Conservation (phyloP, 2,888 invertebrate species). For the Drosophila anceps region DNA sequence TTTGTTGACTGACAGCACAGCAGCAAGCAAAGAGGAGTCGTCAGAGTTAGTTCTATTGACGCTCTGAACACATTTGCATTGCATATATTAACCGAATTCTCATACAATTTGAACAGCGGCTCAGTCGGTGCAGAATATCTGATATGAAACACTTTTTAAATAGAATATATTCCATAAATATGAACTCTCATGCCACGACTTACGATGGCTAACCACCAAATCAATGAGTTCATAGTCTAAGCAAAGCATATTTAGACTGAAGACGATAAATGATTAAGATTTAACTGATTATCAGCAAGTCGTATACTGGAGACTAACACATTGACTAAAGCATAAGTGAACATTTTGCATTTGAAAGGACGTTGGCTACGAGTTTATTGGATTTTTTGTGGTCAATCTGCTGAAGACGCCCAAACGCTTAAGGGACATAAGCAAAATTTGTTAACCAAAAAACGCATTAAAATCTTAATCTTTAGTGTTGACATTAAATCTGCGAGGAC, state of each 20-base stretch:
- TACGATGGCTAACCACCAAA: too few relatives aligned
- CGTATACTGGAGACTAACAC: neutral
- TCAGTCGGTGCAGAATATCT: neutral
- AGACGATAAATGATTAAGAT: neutral
- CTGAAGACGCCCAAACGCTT: neutral
- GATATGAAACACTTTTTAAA: neutral
- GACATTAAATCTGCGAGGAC: conserved; percentile 69
- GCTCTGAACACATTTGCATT: conserved; percentile 40
- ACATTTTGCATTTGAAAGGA: neutral
- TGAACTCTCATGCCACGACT: neutral
- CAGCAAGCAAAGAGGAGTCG: conserved; percentile 4
- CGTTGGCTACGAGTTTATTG: neutral
- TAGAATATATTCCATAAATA: neutral
- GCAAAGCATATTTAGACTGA: neutral
- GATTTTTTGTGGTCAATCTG: neutral
- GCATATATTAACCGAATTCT: conserved; percentile 37
- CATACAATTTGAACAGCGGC: neutral
- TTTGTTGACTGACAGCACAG: conserved; percentile 15
- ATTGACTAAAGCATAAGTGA: neutral
- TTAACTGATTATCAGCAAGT: neutral
- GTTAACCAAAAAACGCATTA: conserved; percentile 61
- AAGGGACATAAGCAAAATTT: conserved; percentile 60
- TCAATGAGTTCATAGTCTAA: too few relatives aligned
- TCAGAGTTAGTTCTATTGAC: neutral
- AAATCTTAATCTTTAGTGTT: conserved; percentile 80